Evolutionary conservation across 2,888 invertebrate genomes (phyloP), one percentile per base, ranked within the genome.

Genomic region (Phragmatobia fuliginosa): DNA sequence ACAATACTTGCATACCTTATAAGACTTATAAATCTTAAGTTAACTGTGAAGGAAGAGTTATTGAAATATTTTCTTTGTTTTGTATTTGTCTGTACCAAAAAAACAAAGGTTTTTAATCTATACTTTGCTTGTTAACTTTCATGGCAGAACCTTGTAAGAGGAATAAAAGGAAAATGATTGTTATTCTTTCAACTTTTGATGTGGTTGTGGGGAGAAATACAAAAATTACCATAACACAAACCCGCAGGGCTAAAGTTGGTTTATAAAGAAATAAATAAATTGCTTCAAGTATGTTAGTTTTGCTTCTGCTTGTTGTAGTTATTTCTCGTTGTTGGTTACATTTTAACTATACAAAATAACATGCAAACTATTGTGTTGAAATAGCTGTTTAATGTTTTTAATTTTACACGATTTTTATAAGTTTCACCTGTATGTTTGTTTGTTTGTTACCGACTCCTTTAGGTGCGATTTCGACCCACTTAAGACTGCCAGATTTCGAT

Each of bases 1-100:
- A 64, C 63, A 67, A 58, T 41, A 70, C 45, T 45, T 45, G 21
- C 67, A 66, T 25, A 66, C 68, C 59, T 78, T 76, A 78, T 56
- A 63, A 14, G 65, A 21, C 16, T 68, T 62, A 58, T 38, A 60
- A 62, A 38, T 25, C 18, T 58, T 32, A 36, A 38, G 62, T 25
- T n/a, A 56, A 32, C 11, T 4, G n/a, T 28, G 11, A 60, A 32
- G 0, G 60, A 72, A 66, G 61, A 18, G n/a, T 68, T 68, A 68
- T n/a, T 58, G 58, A 71, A 70, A 25, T 61, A 56, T 59, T 68
- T 56, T 56, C 21, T 66, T 71, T 18, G 41, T 41, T 70, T 58
- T 62, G 45, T 73, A 68, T 81, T 75, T 63, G 62, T 58, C 67
- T 68, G 38, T 38, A 41, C 58, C 33, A 60, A 49, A 36, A 62